phyloP scores from a whole-genome alignment of 2,888 invertebrate species.

The Callosobruchus maculatus region DNA sequence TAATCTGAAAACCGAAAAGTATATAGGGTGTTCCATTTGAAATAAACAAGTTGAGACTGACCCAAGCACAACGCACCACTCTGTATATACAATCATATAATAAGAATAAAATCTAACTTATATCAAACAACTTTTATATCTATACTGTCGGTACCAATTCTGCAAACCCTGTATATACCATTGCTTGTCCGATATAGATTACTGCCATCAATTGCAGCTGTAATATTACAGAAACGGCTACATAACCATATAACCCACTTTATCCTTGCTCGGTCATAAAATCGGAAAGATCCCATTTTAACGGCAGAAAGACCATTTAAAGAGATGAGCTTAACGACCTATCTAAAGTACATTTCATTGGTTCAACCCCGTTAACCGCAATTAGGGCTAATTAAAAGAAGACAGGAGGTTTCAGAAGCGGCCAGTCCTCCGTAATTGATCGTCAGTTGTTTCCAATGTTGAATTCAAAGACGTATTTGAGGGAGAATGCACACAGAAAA shows the following conservation, averaged over 20 bases:
- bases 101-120: too few species aligned
- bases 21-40: too few species aligned
- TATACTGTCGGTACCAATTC: too few species aligned
- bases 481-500: not conserved
- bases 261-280: not conserved
- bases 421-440: not conserved
- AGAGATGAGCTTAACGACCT: not conserved
- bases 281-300: not conserved
- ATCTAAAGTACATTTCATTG: not conserved
- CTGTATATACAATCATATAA: too few species aligned
- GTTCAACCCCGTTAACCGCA: not conserved
- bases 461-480: not conserved
- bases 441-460: not conserved
- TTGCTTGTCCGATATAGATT: too few species aligned
- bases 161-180: too few species aligned
- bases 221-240: not conserved
- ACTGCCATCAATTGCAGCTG: not conserved
- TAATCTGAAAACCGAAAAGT: too few species aligned
- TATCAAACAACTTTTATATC: too few species aligned
- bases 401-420: not conserved
- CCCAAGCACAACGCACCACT: too few species aligned
- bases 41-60: too few species aligned
- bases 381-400: not conserved
- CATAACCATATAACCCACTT: not conserved
- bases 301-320: not conserved